Percentiles rank a stretch among this genome's conserved stretches.
Conservation (phyloP, 2,797 vertebrate species). For the Sebastolobus altivelis region DNA sequence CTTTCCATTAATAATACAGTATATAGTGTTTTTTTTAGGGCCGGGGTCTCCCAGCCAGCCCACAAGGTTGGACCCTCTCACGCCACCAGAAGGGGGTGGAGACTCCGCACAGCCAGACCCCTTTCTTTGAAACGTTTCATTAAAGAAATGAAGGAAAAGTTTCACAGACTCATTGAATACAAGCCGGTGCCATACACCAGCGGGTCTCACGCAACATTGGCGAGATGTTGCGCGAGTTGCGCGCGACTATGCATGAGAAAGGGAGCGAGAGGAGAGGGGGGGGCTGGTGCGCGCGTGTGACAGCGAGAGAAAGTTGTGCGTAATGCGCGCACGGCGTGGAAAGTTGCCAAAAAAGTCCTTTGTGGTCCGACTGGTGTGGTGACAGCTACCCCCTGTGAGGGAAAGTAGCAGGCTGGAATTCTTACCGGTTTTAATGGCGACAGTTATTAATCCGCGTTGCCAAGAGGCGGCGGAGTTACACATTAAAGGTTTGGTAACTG, state of each 20-base stretch:
- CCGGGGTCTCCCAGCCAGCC: slow-evolving; percentile 53
- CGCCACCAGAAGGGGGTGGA: slow-evolving; percentile 76
- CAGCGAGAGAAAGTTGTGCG: slow-evolving; percentile 40
- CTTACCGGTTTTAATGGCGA: slow-evolving; percentile 60
- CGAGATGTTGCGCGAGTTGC: slow-evolving; percentile 67
- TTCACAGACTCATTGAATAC: slow-evolving; percentile 8
- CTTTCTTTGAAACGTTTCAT: slow-evolving; percentile 30
- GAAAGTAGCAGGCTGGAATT: slow-evolving; percentile 49
- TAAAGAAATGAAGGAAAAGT: slow-evolving; percentile 26
- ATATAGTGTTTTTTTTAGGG: slow-evolving; percentile 41
- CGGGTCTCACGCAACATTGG: slow-evolving; percentile 75
- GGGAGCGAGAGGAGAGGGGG: not conserved
- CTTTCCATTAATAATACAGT: slow-evolving; percentile 54
- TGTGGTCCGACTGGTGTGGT: slow-evolving; percentile 57
- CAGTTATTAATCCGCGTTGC: slow-evolving; percentile 60
- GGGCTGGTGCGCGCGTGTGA: not conserved
- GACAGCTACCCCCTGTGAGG: slow-evolving; percentile 66
- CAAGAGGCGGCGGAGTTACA: slow-evolving; percentile 36
- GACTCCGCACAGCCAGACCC: slow-evolving; percentile 35
- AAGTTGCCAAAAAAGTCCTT: slow-evolving; percentile 53
- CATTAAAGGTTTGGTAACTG: slow-evolving; percentile 9
- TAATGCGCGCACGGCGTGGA: slow-evolving; percentile 52
- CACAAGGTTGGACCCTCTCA: slow-evolving; percentile 71
- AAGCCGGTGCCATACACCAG: slow-evolving; percentile 18
- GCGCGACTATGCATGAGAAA: slow-evolving; percentile 35